Evolutionary conservation across 2,113 vertebrate genomes (phyloP).

Genomic region (Eira barbara): DNA sequence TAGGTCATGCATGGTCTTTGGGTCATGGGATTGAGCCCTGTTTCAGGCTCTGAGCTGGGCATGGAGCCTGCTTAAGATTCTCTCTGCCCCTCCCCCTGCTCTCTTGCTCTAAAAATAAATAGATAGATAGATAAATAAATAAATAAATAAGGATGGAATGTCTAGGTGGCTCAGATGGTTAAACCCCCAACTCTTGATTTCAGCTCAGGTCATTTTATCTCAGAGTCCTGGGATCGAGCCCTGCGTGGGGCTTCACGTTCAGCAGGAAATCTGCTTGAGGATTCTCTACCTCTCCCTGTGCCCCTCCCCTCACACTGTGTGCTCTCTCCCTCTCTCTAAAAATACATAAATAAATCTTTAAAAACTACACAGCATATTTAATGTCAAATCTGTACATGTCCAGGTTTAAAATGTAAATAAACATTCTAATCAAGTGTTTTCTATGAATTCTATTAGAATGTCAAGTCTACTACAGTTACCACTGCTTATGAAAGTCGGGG

Average conservation of each 20-base stretch:
- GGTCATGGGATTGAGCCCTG: background rate
- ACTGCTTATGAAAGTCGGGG: background rate
- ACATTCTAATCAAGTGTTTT: background rate
- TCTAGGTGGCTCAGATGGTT: no score
- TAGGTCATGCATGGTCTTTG: background rate
- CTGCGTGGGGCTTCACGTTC: rapidly evolving
- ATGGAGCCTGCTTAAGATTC: background rate
- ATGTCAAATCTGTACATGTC: background rate
- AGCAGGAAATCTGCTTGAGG: background rate
- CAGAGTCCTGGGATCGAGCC: background rate
- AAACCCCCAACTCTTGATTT: background rate
- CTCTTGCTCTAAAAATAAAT: no score
- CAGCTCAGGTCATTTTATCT: background rate
- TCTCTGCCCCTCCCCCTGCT: background rate
- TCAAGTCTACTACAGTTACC: background rate
- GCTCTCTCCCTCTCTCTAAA: background rate
- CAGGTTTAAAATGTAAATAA: background rate
- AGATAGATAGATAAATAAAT: no score
- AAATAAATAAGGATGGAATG: no score
- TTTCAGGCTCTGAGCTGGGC: background rate
- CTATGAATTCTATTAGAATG: background rate
- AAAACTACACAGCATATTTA: background rate
- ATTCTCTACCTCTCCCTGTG: background rate
- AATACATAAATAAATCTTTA: background rate
- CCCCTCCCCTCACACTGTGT: background rate